Base-by-base conservation (phyloP, 2,888 invertebrate species). In the Chromoteleia sp. region DNA sequence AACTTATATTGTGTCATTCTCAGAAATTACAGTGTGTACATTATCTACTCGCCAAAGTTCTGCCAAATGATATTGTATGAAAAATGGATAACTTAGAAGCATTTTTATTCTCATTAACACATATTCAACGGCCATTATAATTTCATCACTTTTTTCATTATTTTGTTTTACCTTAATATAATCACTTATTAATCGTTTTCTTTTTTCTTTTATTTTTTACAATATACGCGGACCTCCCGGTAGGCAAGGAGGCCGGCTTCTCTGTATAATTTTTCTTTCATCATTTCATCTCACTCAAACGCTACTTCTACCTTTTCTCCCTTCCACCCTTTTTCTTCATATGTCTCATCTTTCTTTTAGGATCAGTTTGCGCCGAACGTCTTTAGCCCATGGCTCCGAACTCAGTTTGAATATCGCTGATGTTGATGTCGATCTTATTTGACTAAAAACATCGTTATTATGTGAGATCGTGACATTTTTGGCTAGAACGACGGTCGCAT, bases 401-500 rank as follows among this genome's bases (percentile, higher is more conserved):
- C 91, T 91, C 91, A 89, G 88, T 88, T 85, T 87, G 73, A 87
- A 86, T 88, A 87, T 87, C 85, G 86, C 85, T 86, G 86, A 81
- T 82, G 83, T 82, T 81, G 75, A 61, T 82, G 79, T 85, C 83
- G 84, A 79, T 80, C 83, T 83, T 81, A 82, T 75, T 79, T 83
- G 84, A 85, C 84, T 83, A 76, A 83, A 63, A 83, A 83, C 82
- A 78, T 85, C 82, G 68, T 85, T 77, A 81, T 84, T 82, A 83
- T 84, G 85, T 90, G 90, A 91, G 90, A 91, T 91, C 91, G 90
- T 88, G 91, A 90, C 90, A 90, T 91, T 88, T 90, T 89, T 90
- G 91, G 91, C 90, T 91, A 89, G 88, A 91, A 91, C 91, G 91
- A 90, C 91, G 91, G 91, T 91, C 91, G 91, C 91, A 91, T 90